Evolutionary conservation across 1,140 invertebrate species (phyloP).

Genomic region (Drosophila guanche): DNA sequence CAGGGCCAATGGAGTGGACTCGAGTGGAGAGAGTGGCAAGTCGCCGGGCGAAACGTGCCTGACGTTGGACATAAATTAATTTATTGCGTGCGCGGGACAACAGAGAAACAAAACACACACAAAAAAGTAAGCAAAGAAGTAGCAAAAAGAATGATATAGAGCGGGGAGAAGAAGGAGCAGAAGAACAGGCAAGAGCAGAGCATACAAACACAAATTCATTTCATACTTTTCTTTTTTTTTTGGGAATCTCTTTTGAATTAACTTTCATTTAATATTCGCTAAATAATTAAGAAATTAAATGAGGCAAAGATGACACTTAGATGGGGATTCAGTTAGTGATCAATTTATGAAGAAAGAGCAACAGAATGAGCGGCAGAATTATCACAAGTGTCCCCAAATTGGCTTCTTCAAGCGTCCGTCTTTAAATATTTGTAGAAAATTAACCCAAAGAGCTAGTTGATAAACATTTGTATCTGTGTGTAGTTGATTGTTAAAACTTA

Average conservation of each 20-base stretch:
- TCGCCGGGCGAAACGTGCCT: constrained; percentile 67
- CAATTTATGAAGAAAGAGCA: background rate
- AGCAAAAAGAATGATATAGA: constrained; percentile 30
- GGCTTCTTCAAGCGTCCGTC: no score
- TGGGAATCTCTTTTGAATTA: constrained; percentile 12
- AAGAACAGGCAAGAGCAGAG: constrained; percentile 34
- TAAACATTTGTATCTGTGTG: background rate
- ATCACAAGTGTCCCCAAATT: no score
- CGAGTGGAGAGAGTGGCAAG: constrained; percentile 22
- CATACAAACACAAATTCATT: no score
- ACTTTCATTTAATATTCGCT: constrained; percentile 71
- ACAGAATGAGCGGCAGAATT: background rate
- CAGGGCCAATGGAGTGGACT: background rate
- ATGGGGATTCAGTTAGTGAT: background rate
- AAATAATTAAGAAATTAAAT: constrained; percentile 69
- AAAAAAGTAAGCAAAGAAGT: constrained; percentile 29
- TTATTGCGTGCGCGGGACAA: constrained; percentile 76
- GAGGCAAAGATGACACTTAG: constrained; percentile 21
- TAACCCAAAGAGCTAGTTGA: background rate
- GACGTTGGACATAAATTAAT: constrained; percentile 80
- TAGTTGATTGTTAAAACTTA: constrained; percentile 55
- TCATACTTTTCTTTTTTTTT: constrained; percentile 54
- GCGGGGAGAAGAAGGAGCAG: constrained; percentile 24
- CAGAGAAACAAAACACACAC: constrained; percentile 53
- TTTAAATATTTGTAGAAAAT: no score